Evolutionary conservation across 1,140 invertebrate species (phyloP), one percentile per base, ranked within the genome.

Genomic region (Heterodera carotae): DNA sequence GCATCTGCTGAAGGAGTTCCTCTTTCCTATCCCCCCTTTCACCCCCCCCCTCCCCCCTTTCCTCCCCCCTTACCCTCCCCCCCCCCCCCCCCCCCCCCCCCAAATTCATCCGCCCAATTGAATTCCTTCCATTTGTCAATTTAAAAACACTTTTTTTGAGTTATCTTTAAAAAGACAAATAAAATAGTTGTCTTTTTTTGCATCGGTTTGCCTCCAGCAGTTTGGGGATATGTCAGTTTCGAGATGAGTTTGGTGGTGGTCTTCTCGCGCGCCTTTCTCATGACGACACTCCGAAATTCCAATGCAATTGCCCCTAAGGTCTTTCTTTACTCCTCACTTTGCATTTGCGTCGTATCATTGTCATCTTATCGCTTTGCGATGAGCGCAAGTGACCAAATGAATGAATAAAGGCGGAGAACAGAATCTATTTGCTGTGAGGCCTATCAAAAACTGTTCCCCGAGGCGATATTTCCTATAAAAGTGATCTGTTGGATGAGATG

Each of bases 1-100:
- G n/a, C n/a, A n/a, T 56, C 69, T 33, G 59, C 69, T 59, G 48
- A 27, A n/a, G n/a, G 31, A 48, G 31, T 71, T 15, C 48, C 29
- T 71, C 48, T 71, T 22, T 34, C 53, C 12, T 43, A 18, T 69
- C 67, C 12, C 18, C 1, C 1, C 18, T 15, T 22, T 22, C 18
- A 5, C 48, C 18, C 48, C 3, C 48, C 48, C 48, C 10, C 18
- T 18, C 48, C 10, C 10, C 48, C 48, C 18, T 18, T 53, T 53
- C 18, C 48, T 3, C 48, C 12, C 48, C 4, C 48, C 18, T 22
- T 15, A 10, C 48, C 15, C 12, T 53, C 48, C 48, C 4, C 5
- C 18, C 48, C 18, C 18, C 48, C 48, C 12, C 48, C 18, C 48
- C 18, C 0, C 48, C 12, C 15, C 18, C 48, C 18, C 48, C 48